Base-by-base conservation (phyloP, 1,140 invertebrate genomes). In the Steinernema khuongi region DNA sequence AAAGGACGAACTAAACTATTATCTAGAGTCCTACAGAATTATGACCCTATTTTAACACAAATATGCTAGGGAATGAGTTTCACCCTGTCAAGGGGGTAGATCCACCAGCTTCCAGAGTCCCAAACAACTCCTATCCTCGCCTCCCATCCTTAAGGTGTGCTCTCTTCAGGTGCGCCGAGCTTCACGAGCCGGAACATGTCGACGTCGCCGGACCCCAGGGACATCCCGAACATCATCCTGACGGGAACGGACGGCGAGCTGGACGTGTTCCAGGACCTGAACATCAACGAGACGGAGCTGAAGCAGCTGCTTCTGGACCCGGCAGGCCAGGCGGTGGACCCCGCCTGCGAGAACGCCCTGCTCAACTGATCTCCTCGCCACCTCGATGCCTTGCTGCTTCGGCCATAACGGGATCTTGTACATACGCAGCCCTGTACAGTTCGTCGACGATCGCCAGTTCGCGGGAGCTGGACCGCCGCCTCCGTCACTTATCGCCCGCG, bases 351-450 rank as follows among this genome's bases (percentile, higher is more conserved):
- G 50, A 60, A 22, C 19, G 14, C 14, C 4, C 19, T 60, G 50
- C 50, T 60, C 22, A 60, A 60, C 50, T 60, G 50, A 60, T 60
- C 50, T 60, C 50, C 50, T 11, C 19, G 4, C 50, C 50, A 2
- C 4, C 2, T 60, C 36, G 36, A 22, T 60, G 14, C 26, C 50
- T 60, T 60, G 50, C 50, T 22, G 50, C 50, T n/a, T n/a, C n/a
- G n/a, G n/a, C n/a, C n/a, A n/a, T n/a, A n/a, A n/a, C n/a, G n/a
- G n/a, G n/a, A n/a, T n/a, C n/a, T 11, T 60, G 50, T 60, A 60
- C 50, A 60, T 60, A 60, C 22, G 50, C 50, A 60, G 50, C 50
- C 26, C 50, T 60, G 50, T 60, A 60, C 50, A 60, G 50, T 60
- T 60, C 14, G 4, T 22, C 7, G 19, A 14, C 50, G 19, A 60